Evolutionary conservation across 2,888 invertebrate species (phyloP).

Genomic region (Pammene aurita): DNA sequence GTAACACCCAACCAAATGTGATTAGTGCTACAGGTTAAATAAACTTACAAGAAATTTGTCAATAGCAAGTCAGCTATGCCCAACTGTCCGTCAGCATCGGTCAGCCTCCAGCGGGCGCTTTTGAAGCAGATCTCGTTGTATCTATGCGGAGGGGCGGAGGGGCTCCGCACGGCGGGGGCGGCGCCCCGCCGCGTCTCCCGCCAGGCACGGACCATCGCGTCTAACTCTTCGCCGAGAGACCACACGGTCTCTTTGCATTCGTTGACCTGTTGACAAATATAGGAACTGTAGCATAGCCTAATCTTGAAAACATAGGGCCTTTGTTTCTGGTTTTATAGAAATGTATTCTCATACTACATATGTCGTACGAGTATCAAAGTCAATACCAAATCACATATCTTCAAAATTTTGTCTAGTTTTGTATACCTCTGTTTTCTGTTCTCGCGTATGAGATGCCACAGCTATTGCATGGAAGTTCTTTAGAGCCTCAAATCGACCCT

Average conservation of each 20-base stretch:
- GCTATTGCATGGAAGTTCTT: too few relatives aligned
- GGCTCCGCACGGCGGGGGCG: constrained; percentile 86
- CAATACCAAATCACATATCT: too few relatives aligned
- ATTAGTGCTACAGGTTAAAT: neutral
- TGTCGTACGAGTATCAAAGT: too few relatives aligned
- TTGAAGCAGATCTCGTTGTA: constrained; percentile 96
- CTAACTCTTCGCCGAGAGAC: constrained; percentile 95
- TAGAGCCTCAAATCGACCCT: too few relatives aligned
- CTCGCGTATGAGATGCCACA: too few relatives aligned
- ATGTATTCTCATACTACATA: too few relatives aligned
- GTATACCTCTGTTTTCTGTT: too few relatives aligned
- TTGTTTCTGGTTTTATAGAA: too few relatives aligned
- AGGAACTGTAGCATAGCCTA: too few relatives aligned
- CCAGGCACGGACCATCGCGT: constrained; percentile 97
- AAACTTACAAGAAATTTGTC: constrained; percentile 93
- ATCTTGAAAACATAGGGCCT: too few relatives aligned
- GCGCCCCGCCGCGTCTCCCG: constrained; percentile 88
- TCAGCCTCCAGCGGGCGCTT: constrained; percentile 98
- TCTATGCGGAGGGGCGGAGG: constrained; percentile 89
- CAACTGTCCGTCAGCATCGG: constrained; percentile 98
- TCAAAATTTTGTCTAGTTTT: too few relatives aligned
- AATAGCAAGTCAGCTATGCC: constrained; percentile 98
- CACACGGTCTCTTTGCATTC: constrained; percentile 95
- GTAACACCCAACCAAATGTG: too few relatives aligned
- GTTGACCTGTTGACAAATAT: constrained; percentile 83